Percentiles rank a stretch among this genome's conserved stretches.
These are phyloP conservation scores for Calameuta filiformis DNA, from an alignment of 2,888 invertebrate species.

Conservation along the genomic window DNA sequence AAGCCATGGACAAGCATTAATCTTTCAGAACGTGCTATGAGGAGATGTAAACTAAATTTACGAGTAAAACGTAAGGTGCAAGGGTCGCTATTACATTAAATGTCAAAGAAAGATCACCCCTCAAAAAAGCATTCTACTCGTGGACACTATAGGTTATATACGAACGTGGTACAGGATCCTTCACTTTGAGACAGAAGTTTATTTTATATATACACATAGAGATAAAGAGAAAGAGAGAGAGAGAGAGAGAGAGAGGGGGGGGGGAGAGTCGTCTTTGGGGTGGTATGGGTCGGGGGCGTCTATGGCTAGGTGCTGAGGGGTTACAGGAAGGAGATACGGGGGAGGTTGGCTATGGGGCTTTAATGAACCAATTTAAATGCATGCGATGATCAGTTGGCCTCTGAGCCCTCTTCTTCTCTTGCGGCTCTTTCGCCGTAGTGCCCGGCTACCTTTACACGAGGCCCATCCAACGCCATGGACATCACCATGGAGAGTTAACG, in stretches of 20 bases:
- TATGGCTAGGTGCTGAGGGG: constrained; percentile 14
- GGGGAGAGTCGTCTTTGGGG: constrained; percentile 15
- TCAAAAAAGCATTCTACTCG: too few relatives aligned
- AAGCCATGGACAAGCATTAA: background rate
- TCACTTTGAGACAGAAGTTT: too few relatives aligned
- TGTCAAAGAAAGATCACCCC: too few relatives aligned
- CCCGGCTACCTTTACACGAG: constrained; percentile 49
- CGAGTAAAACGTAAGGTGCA: too few relatives aligned
- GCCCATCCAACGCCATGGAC: constrained; percentile 42
- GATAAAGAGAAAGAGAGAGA: too few relatives aligned
- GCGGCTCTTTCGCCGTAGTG: constrained; percentile 46
- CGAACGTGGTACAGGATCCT: too few relatives aligned
- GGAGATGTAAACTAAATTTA: too few relatives aligned
- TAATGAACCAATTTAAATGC: constrained; percentile 67
- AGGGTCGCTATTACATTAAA: too few relatives aligned
- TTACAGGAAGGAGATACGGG: constrained; percentile 26
- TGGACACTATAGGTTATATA: too few relatives aligned
- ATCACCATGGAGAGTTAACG: background rate
- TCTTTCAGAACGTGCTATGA: too few relatives aligned
- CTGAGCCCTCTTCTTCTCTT: constrained; percentile 60
- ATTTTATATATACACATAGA: too few relatives aligned
- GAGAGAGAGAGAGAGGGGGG: too few relatives aligned
- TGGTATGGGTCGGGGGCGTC: constrained; percentile 25
- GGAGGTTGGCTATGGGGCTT: constrained; percentile 48
- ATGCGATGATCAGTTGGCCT: constrained; percentile 67